Evolutionary conservation across 2,113 vertebrate species (phyloP), one percentile per base, ranked within the genome.

Genomic region (Colistium nudipinnis): DNA sequence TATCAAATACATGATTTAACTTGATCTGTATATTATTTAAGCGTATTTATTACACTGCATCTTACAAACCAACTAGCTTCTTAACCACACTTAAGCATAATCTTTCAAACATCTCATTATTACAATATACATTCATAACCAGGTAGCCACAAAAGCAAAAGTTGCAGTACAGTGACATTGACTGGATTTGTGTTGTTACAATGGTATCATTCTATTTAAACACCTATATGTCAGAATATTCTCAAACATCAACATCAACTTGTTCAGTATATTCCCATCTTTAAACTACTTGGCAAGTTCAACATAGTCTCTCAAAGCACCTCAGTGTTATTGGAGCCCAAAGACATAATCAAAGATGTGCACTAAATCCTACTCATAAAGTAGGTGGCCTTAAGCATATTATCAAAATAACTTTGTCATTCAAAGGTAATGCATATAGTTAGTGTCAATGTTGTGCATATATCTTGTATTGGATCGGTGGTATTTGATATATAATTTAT

Each of bases 401-500:
- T 17, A 27, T 6, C 16, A 48, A 20, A 27, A 16, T 31, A 38
- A 3, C 16, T 17, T 30, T 30, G 3, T 36, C n/a, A 27, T 30
- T 76, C 11, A 49, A 16, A 68, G 12, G 9, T 69, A n/a, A 66
- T n/a, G n/a, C n/a, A n/a, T n/a, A 6, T 30, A n/a, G 35, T 62
- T 54, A 27, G 44, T 20, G 30, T 1, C 13, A 45, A 7, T 25
- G 1, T 28, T 47, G 16, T 6, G 0, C 31, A 51, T 47, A 7
- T 45, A 19, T 53, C 20, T 38, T 11, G 55, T 36, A 35, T 53
- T 25, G 27, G 20, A 74, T 71, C 24, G 61, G 41, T 33, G 45
- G 17, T 60, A 61, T 75, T 67, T 83, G 43, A 65, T 62, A 43
- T 44, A 55, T 44, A 14, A 54, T 64, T 24, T 27, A 68, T 72